A percentile compares a stretch with the other conserved stretches of the same genome.
Evolutionary conservation across 2,113 vertebrate species (phyloP).

Genomic region (Cyanoliseus patagonus): DNA sequence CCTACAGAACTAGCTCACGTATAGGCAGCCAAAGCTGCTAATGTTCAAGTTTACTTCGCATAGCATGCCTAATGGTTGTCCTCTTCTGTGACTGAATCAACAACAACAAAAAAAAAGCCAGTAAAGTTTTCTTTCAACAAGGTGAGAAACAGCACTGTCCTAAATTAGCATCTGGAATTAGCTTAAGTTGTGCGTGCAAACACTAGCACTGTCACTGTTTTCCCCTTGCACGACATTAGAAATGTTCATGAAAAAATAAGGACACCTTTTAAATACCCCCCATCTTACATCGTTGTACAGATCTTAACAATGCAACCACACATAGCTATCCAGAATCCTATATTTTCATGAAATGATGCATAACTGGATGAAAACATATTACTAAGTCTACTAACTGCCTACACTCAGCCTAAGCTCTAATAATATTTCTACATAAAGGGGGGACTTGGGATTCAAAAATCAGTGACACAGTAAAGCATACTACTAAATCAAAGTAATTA

Average conservation of each 20-base stretch:
- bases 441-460: not conserved
- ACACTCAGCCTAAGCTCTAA: not conserved
- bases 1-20: not conserved
- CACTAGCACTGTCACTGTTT: not conserved
- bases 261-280: not conserved
- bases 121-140: not conserved
- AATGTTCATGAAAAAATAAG: not conserved
- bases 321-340: not conserved
- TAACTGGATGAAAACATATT: not conserved
- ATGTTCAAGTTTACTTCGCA: not conserved
- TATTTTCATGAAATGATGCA: not conserved
- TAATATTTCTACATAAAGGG: not conserved
- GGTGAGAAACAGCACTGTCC: not conserved
- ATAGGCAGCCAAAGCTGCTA: not conserved
- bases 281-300: not conserved
- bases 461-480: not conserved
- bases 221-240: not conserved
- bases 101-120: not conserved
- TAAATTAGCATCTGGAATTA: not conserved
- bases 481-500: not conserved
- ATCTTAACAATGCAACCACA: not conserved
- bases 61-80: not conserved
- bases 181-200: not conserved
- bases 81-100: not conserved
- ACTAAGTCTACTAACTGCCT: not conserved